Evolutionary conservation across 2,888 invertebrate species (phyloP), one percentile per base, ranked within the genome.

Genomic region (Gastracanthus pulcherrimus): DNA sequence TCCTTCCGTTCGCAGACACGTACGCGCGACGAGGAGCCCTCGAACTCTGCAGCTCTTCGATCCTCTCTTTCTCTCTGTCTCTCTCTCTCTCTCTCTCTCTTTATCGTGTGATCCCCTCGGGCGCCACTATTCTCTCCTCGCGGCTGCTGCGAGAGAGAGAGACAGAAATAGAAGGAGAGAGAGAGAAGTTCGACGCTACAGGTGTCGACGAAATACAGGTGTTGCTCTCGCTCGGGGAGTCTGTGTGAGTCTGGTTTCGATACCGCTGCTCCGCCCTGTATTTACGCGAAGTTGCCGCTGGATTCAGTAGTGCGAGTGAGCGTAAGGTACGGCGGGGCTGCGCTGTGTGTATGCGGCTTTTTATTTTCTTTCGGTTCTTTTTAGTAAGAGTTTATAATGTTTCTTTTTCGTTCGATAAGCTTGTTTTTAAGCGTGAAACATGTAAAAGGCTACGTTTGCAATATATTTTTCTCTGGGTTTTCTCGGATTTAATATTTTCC

Each of bases 171-270:
- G 58, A 23, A 1, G 38, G 23, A 41, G 41, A 66, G 36, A 55
- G 80, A 71, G 62, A 71, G 67, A 62, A 84, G 82, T 82, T 82
- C 84, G 87, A 86, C 85, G 89, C 90, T 89, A 90, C 90, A 90
- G 90, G 90, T 90, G 90, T 90, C 89, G 88, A 90, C 89, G 89
- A 86, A 87, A 88, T 89, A 89, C 89, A 88, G 89, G 89, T 90
- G 88, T 83, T 82, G 77, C 79, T 66, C 75, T 80, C 62, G 23
- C 19, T 0, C 19, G 38, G 16, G 31, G 48, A 23, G 26, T 51
- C 36, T 55, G 38, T 62, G 23, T 38, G n/a, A 13, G 60, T 58
- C 41, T 45, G 62, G 19, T 62, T 19, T 36, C 62, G 19, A 62
- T 62, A 62, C 26, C n/a, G 26, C 36, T 31, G 23, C 29, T 62